Evolutionary conservation across 2,797 vertebrate species (phyloP).

Genomic region (Macropodus opercularis): DNA sequence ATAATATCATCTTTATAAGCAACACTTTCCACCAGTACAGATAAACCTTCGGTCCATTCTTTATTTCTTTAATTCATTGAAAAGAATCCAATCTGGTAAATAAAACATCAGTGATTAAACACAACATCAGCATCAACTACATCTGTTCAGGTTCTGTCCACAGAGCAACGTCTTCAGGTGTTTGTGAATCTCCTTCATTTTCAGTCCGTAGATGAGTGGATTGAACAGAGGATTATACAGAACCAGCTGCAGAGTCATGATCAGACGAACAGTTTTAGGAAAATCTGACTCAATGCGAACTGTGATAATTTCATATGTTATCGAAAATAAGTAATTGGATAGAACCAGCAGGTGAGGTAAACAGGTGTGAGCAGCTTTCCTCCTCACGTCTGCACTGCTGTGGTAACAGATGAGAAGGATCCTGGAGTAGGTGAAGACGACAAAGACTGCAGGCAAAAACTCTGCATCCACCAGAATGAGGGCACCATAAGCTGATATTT

Average conservation of each 20-base stretch:
- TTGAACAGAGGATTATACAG: conserved; percentile 7
- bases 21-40: too few relatives aligned
- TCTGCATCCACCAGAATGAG: not conserved
- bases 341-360: conserved; percentile 51
- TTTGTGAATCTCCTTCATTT: conserved; percentile 33
- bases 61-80: too few relatives aligned
- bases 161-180: not conserved
- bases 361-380: conserved; percentile 47
- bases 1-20: too few relatives aligned
- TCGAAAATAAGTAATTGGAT: conserved; percentile 21
- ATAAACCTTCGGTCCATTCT: too few relatives aligned
- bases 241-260: conserved; percentile 30
- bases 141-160: too few relatives aligned
- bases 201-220: conserved; percentile 24
- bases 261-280: conserved; percentile 8
- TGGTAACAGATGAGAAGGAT: conserved; percentile 25
- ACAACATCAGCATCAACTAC: too few relatives aligned
- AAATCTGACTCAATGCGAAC: conserved; percentile 10
- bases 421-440: conserved; percentile 47
- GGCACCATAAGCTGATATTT: too few relatives aligned
- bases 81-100: too few relatives aligned
- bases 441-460: conserved; percentile 22
- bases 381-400: conserved; percentile 26
- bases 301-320: not conserved
- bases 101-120: too few relatives aligned